Evolutionary conservation across 1,140 invertebrate genomes (phyloP), one percentile per base, ranked within the genome.

Genomic region (Heliconius hewitsoni): DNA sequence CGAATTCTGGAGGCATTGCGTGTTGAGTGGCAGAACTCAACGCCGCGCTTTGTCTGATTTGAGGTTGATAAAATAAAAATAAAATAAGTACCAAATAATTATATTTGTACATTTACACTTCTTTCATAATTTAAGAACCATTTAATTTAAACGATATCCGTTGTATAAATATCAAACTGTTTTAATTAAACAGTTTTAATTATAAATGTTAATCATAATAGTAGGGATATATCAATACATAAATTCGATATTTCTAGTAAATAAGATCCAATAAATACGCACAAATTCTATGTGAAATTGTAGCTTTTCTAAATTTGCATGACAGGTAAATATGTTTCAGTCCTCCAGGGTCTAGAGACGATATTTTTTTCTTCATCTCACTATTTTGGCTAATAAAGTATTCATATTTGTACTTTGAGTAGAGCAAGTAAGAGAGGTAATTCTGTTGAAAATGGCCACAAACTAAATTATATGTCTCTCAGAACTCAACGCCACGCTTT

Each of bases 341-440:
- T 76, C 66, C 66, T 76, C 37, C 66, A 42, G 75, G 27, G 66
- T 42, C 1, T 42, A 60, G 70, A 76, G 27, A 76, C 66, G 37
- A 76, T 52, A 76, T 76, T 37, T 46, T 71, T 71, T 71, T 57
- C 60, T 52, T 52, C 50, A 52, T 52, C 50, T 13, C 50, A 52
- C 50, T 52, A 52, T 52, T 52, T 52, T 76, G 39, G 27, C 75
- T 50, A 76, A 76, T 76, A 76, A 76, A 76, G 75, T 76, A 76
- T 76, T 76, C 60, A 71, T 27, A 42, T 50, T 70, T 18, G 23
- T 66, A 13, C 13, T 30, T n/a, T 37, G 19, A 57, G 55, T 8
- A n/a, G 2, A 8, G 55, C 55, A 34, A 71, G 66, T 50, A 50
- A 50, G 16, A 18, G 46, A 42, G 39, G 39, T 11, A 42, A 52